Evolutionary conservation across 2,113 vertebrate genomes (phyloP).

Genomic region (Bettongia penicillata): DNA sequence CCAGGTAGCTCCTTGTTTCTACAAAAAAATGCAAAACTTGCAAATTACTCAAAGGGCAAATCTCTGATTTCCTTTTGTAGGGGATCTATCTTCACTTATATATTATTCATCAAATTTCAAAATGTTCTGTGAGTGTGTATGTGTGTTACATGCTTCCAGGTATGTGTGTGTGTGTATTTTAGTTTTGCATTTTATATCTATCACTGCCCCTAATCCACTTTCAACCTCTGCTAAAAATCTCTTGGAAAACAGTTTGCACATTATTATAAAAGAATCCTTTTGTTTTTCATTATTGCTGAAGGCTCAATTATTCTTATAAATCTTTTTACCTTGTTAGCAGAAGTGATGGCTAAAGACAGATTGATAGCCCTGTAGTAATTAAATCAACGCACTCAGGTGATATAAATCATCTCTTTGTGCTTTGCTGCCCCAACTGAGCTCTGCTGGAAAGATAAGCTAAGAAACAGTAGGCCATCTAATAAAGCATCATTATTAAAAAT

Average conservation of each 20-base stretch:
- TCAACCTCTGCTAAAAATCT: background rate
- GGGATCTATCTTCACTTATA: background rate
- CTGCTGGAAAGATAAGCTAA: background rate
- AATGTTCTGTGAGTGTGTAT: background rate
- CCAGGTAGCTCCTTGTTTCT: background rate
- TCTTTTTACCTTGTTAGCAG: background rate
- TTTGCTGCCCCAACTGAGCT: background rate
- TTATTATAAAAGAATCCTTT: slow-evolving; percentile 7
- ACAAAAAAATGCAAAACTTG: background rate
- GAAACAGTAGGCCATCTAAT: background rate
- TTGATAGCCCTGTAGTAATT: background rate
- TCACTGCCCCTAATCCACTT: background rate
- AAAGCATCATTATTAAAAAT: background rate
- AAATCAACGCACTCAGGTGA: background rate
- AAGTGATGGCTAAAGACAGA: background rate
- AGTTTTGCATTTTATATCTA: background rate
- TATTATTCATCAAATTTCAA: background rate
- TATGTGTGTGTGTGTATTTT: background rate
- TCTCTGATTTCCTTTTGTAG: background rate
- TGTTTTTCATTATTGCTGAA: background rate
- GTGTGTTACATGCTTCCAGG: background rate
- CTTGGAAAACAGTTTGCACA: slow-evolving; percentile 5
- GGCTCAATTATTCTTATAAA: slow-evolving; percentile 6
- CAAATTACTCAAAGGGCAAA: background rate
- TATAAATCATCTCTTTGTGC: background rate